A percentile compares a stretch with the other conserved stretches of the same genome.
Evolutionary conservation across 2,113 vertebrate genomes (phyloP).

Genomic region (Oenanthe melanoleuca): DNA sequence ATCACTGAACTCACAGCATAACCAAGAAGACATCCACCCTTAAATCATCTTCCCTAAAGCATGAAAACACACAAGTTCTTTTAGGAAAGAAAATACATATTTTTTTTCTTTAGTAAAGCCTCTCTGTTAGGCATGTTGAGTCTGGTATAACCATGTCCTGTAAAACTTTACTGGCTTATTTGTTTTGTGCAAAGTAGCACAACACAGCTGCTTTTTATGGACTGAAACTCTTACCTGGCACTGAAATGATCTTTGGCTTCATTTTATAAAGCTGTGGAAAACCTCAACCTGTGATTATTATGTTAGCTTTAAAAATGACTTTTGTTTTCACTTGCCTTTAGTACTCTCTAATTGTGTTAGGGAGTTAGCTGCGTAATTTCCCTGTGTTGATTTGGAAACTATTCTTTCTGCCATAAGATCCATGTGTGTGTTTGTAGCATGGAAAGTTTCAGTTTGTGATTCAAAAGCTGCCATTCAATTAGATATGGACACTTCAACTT

Average conservation of each 20-base stretch:
- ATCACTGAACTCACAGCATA: constrained; percentile 36
- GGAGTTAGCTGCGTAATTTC: constrained; percentile 34
- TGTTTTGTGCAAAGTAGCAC: constrained; percentile 55
- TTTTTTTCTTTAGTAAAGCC: constrained; percentile 30
- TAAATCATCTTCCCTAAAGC: constrained; percentile 60
- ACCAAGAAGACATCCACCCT: constrained; percentile 11
- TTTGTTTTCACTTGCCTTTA: constrained; percentile 62
- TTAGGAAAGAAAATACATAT: background rate
- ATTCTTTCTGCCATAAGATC: constrained; percentile 36
- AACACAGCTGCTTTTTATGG: constrained; percentile 31
- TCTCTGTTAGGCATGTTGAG: constrained; percentile 42
- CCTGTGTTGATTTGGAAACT: constrained; percentile 53
- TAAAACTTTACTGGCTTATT: constrained; percentile 53
- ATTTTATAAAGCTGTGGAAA: constrained; percentile 42
- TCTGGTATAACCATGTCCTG: constrained; percentile 36
- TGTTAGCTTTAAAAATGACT: constrained; percentile 68
- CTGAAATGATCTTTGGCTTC: constrained; percentile 40
- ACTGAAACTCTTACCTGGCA: constrained; percentile 49
- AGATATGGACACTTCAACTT: constrained; percentile 53
- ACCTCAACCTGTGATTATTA: constrained; percentile 67
- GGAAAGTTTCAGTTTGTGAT: constrained; percentile 55
- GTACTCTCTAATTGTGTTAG: background rate
- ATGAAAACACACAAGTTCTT: constrained; percentile 18
- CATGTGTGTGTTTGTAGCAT: constrained; percentile 12
- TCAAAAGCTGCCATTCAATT: constrained; percentile 63